Evolutionary conservation across 2,797 vertebrate species (phyloP).

Genomic region (Streptopelia turtur): DNA sequence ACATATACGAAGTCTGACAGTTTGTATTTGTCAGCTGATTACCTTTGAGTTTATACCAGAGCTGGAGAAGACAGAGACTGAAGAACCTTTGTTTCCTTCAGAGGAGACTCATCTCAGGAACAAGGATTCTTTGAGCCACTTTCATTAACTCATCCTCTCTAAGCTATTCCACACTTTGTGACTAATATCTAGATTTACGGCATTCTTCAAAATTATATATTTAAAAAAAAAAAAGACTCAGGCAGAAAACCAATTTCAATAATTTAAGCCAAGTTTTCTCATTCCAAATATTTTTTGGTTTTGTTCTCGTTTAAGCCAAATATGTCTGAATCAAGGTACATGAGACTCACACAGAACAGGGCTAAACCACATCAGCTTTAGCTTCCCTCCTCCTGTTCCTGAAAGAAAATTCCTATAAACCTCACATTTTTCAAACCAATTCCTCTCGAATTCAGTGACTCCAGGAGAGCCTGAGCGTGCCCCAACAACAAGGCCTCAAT

Average conservation of each 20-base stretch:
- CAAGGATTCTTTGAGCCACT: not conserved
- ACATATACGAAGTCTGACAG: not conserved
- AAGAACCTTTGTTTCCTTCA: not conserved
- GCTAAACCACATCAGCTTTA: not conserved
- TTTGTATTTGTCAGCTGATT: not conserved
- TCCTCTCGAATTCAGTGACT: not conserved
- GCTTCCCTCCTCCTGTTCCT: not conserved
- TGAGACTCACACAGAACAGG: fast-evolving
- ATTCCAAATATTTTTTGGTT: not conserved
- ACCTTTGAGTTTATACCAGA: not conserved
- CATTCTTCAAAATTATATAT: not conserved
- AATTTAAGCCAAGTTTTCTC: not conserved
- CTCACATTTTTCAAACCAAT: not conserved
- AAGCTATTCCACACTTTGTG: not conserved
- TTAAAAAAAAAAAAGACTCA: not conserved
- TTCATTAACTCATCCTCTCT: not conserved
- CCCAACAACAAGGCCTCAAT: not conserved
- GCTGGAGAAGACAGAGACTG: not conserved
- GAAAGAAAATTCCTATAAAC: not conserved
- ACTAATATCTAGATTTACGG: not conserved
- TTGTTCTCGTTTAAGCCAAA: not conserved
- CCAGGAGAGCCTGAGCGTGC: not conserved
- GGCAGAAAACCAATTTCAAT: not conserved
- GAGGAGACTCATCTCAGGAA: not conserved
- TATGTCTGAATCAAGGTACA: not conserved